These are phyloP conservation scores for Phoenicopterus ruber DNA, from an alignment of 2,113 vertebrate genomes.

Conservation along the genomic window DNA sequence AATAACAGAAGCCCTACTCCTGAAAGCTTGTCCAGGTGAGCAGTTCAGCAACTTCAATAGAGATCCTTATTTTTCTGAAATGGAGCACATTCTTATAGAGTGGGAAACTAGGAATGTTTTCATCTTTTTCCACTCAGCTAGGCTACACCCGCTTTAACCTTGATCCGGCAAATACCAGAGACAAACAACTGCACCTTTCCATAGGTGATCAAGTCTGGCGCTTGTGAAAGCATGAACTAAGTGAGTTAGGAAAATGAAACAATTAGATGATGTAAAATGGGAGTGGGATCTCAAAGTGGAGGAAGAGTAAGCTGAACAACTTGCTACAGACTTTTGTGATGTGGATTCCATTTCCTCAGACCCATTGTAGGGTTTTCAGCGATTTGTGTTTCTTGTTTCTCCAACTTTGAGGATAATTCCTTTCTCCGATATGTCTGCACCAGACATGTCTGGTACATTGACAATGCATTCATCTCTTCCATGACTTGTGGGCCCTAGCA, in stretches of 20 bases:
- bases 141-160: not conserved
- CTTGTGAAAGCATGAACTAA: not conserved
- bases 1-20: not conserved
- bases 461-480: not conserved
- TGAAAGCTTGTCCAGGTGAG: not conserved
- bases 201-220: not conserved
- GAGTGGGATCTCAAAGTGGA: not conserved
- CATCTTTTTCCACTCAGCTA: not conserved
- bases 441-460: not conserved
- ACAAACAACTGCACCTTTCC: not conserved
- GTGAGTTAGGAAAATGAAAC: not conserved
- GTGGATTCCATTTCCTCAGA: not conserved
- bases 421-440: not conserved
- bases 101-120: not conserved
- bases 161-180: not conserved
- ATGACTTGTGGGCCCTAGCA: not conserved
- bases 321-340: rapidly evolving
- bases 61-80: not conserved
- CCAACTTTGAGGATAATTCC: not conserved
- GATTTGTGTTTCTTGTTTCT: not conserved
- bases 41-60: not conserved
- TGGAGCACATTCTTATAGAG: not conserved
- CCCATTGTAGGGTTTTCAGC: not conserved
- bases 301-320: not conserved
- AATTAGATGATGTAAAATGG: not conserved